These are phyloP conservation scores for Venustoraphidia nigricollis DNA, from an alignment of 2,888 invertebrate genomes.

Conservation along the genomic window DNA sequence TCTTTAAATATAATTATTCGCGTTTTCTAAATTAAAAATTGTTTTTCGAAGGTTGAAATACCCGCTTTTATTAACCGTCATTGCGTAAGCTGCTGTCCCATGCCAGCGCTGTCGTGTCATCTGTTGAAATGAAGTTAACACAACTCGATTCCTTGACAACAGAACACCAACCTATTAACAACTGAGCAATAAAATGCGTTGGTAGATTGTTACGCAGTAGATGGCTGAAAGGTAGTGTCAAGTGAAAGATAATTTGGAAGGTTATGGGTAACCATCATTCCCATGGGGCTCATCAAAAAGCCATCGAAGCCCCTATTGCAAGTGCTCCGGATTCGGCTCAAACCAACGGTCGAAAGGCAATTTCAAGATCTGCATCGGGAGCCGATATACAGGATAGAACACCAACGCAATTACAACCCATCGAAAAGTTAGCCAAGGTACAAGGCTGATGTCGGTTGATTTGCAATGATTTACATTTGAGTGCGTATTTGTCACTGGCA, in stretches of 20 bases:
- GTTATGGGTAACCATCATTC: constrained; percentile 26
- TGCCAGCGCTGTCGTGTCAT: too few species aligned
- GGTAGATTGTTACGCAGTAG: constrained; percentile 8
- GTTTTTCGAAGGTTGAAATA: too few species aligned
- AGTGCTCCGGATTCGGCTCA: constrained; percentile 28
- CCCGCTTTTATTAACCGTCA: too few species aligned
- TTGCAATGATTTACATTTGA: too few species aligned
- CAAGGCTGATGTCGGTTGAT: not conserved
- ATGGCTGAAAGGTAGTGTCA: constrained; percentile 15
- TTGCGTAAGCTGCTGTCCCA: too few species aligned
- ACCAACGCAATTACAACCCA: constrained; percentile 48
- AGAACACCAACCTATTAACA: not conserved
- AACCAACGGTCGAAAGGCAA: constrained; percentile 31
- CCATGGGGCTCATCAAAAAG: constrained; percentile 17
- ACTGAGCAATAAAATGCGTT: not conserved
- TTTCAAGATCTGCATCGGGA: constrained; percentile 47
- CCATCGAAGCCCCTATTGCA: constrained; percentile 15
- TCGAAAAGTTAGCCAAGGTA: constrained; percentile 64
- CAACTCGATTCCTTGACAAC: too few species aligned
- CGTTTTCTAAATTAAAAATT: too few species aligned
- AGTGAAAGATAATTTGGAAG: constrained; percentile 10
- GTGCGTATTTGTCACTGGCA: too few species aligned
- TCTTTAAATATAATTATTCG: too few species aligned
- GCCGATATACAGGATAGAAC: constrained; percentile 48
- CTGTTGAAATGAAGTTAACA: too few species aligned